Evolutionary conservation across 2,888 invertebrate species (phyloP), one percentile per base, ranked within the genome.

Genomic region (Cylindroiulus punctatus): DNA sequence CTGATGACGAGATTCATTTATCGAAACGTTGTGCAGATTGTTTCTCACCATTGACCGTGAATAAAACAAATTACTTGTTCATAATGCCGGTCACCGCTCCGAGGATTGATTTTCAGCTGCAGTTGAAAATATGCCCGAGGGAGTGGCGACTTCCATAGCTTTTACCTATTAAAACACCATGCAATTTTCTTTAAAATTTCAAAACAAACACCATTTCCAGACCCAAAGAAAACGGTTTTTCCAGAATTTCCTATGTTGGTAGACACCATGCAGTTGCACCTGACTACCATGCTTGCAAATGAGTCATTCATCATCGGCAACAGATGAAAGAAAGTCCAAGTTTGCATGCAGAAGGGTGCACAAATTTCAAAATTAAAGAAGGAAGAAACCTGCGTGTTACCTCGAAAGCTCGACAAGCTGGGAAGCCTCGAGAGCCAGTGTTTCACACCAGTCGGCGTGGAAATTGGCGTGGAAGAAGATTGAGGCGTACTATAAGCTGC

Each of bases 351-450:
- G 22, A 83, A 83, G 14, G 7, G 65, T 26, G 65, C 65, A 65
- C 1, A 8, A 65, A 26, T 26, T 65, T 65, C 26, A 26, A 26
- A 65, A 65, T 7, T 57, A 57, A 57, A 40, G 12, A 32, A 36
- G 8, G 17, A 42, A 36, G n/a, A 81, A 81, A 30, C 19, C 19
- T 30, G 30, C 7, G 17, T 36, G 82, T 85, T 85, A 87, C 87
- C 87, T 81, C 86, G 36, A 82, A 86, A 86, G 81, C 87, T 86
- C 1, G 87, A 87, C 82, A 87, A 82, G 65, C 84, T 87, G 22
- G 86, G 86, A 30, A 87, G 86, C 57, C 85, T 81, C 0, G 84
- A 47, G 14, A 86, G 84, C 87, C 87, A 87, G 26, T 85, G 87
- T 81, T 87, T 87, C 12, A 87, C 87, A 0, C 86, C 86, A 19